These are phyloP conservation scores for Falco peregrinus DNA, from an alignment of 2,797 vertebrate genomes.

Conservation along the genomic window DNA sequence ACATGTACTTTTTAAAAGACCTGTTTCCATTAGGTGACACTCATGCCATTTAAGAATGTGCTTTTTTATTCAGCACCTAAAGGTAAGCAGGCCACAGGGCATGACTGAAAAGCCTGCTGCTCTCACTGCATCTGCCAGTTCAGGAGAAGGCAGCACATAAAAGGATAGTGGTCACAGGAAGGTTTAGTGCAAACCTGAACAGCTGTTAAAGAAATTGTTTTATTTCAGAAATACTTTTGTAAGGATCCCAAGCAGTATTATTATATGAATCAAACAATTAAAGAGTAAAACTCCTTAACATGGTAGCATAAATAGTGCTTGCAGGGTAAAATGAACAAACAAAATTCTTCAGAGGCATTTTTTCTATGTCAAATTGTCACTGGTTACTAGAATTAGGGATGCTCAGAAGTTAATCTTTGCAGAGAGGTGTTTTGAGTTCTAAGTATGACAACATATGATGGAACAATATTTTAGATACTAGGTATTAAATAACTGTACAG, in stretches of 20 bases:
- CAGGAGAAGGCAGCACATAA: background rate
- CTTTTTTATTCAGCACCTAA: background rate
- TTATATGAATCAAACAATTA: background rate
- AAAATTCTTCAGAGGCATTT: background rate
- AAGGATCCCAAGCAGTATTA: background rate
- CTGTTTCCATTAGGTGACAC: background rate
- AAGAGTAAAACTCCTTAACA: background rate
- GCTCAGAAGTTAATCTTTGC: background rate
- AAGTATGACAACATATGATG: background rate
- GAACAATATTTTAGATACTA: background rate
- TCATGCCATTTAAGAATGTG: background rate
- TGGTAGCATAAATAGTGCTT: background rate
- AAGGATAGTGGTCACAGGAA: background rate
- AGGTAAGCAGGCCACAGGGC: background rate
- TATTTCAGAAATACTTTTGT: background rate
- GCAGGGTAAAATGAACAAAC: background rate
- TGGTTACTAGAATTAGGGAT: background rate
- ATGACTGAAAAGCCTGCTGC: background rate
- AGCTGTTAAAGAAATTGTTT: background rate
- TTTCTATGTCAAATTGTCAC: background rate
- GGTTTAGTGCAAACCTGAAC: background rate
- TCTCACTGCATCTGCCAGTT: background rate
- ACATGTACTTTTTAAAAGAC: background rate
- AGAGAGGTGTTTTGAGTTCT: background rate
- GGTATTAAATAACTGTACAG: background rate